These are phyloP conservation scores for Drosophila ohnishii DNA, from an alignment of 1,140 invertebrate species.

Conservation along the genomic window DNA sequence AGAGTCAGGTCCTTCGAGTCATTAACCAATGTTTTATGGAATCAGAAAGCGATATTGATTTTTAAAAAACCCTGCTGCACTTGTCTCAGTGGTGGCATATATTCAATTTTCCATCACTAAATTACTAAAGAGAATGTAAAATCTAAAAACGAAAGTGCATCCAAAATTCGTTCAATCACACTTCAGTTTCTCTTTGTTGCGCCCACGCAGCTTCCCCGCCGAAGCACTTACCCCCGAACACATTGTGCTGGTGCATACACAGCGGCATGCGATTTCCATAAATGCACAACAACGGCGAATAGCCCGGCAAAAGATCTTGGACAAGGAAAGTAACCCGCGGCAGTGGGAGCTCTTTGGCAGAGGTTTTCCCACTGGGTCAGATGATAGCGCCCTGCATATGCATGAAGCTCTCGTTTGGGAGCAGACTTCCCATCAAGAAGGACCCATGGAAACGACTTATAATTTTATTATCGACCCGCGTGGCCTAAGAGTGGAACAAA, in stretches of 20 bases:
- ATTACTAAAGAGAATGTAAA: not conserved
- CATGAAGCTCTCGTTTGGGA: conserved; percentile 20
- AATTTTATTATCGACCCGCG: conserved; percentile 19
- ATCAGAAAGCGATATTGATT: too few relatives aligned
- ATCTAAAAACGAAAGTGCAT: not conserved
- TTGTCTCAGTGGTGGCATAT: too few relatives aligned
- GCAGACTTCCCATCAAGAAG: not conserved
- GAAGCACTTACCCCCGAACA: conserved; percentile 26
- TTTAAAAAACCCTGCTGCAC: not conserved
- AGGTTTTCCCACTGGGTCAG: conserved; percentile 14
- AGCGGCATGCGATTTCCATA: conserved; percentile 64
- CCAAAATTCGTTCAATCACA: not conserved
- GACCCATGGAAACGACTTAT: conserved; percentile 5
- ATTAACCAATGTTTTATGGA: too few relatives aligned
- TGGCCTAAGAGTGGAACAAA: conserved; percentile 5
- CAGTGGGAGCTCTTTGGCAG: conserved; percentile 1
- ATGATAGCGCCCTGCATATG: conserved; percentile 20
- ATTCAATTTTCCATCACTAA: too few relatives aligned
- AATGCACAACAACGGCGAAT: conserved; percentile 58
- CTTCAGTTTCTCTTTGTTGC: conserved; percentile 25
- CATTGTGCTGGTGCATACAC: conserved; percentile 23
- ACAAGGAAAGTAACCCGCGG: conserved; percentile 36
- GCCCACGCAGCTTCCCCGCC: conserved; percentile 42
- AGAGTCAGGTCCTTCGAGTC: too few relatives aligned
- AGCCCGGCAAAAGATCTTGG: conserved; percentile 36